Evolutionary conservation across 2,797 vertebrate genomes (phyloP).

Genomic region (Lophius americanus): DNA sequence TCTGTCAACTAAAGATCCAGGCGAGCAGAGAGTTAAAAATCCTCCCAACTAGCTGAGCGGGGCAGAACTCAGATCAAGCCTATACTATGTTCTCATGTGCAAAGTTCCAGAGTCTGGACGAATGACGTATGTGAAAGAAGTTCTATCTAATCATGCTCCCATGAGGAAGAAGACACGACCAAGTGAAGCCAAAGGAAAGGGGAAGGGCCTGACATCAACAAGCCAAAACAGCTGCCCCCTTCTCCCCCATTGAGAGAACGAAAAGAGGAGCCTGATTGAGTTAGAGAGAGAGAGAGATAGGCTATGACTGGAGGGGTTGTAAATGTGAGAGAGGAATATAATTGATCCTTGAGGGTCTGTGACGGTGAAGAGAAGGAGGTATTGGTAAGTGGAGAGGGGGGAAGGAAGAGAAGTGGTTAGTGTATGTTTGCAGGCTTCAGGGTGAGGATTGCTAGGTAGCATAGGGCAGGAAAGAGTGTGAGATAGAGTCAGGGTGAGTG

Average conservation of each 20-base stretch:
- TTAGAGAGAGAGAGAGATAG: conserved; percentile 26
- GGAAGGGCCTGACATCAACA: conserved; percentile 80
- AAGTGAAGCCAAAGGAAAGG: conserved; percentile 71
- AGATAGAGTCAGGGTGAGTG: conserved; percentile 29
- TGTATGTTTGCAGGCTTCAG: conserved; percentile 49
- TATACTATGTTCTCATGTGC: conserved; percentile 39
- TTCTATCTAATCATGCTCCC: conserved; percentile 67
- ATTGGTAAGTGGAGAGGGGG: conserved; percentile 55
- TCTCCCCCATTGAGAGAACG: conserved; percentile 67
- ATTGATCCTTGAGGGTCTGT: conserved; percentile 50
- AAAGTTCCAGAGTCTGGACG: conserved; percentile 38
- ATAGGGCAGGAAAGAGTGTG: conserved; percentile 42
- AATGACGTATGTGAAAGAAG: conserved; percentile 62
- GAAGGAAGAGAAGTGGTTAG: conserved; percentile 37
- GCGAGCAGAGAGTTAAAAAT: conserved; percentile 9
- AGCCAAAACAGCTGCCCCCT: conserved; percentile 84
- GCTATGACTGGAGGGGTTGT: conserved; percentile 64
- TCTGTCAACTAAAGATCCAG: not conserved
- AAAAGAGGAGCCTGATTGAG: conserved; percentile 62
- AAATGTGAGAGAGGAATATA: conserved; percentile 35
- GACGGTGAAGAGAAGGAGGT: conserved; percentile 49
- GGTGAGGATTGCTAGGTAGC: conserved; percentile 55
- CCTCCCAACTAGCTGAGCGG: not conserved
- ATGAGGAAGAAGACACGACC: conserved; percentile 61
- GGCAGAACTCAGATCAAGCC: conserved; percentile 24